A percentile compares a stretch with the other conserved stretches of the same genome.
phyloP scores from a whole-genome alignment of 2,113 vertebrate genomes.

The Setophaga coronata region DNA sequence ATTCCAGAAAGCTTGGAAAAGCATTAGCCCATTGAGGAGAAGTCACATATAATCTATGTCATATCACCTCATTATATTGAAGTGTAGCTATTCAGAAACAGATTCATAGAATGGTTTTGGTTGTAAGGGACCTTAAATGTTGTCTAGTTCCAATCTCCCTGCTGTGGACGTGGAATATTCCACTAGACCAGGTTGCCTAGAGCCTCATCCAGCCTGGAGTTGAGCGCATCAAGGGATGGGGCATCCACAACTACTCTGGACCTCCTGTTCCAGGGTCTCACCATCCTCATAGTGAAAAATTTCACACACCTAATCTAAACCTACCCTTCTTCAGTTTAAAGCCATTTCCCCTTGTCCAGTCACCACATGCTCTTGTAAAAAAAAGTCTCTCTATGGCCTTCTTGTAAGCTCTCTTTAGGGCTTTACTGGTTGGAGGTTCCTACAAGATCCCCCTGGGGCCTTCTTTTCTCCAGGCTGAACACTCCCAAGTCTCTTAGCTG shows the following conservation, averaged over 20 bases:
- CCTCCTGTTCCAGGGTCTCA: background rate
- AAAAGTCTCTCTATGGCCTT: background rate
- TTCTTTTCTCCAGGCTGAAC: background rate
- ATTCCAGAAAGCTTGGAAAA: background rate
- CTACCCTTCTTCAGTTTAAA: background rate
- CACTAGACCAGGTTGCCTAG: background rate
- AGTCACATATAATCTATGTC: background rate
- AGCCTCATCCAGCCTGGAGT: background rate
- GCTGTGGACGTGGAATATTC: background rate
- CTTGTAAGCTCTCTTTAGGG: background rate
- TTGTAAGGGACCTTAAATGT: background rate
- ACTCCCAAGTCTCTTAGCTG: background rate
- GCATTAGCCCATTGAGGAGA: background rate
- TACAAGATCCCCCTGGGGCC: too few species aligned
- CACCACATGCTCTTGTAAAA: background rate
- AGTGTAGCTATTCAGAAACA: background rate
- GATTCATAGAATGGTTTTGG: background rate
- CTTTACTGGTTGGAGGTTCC: background rate
- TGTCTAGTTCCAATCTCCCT: background rate
- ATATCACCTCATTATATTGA: background rate
- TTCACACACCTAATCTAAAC: background rate
- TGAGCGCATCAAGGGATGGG: too few species aligned
- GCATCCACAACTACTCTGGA: background rate
- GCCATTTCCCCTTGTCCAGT: background rate
- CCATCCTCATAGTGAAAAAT: background rate